phyloP scores from a whole-genome alignment of 2,113 vertebrate species.

The Pontoporia blainvillei region DNA sequence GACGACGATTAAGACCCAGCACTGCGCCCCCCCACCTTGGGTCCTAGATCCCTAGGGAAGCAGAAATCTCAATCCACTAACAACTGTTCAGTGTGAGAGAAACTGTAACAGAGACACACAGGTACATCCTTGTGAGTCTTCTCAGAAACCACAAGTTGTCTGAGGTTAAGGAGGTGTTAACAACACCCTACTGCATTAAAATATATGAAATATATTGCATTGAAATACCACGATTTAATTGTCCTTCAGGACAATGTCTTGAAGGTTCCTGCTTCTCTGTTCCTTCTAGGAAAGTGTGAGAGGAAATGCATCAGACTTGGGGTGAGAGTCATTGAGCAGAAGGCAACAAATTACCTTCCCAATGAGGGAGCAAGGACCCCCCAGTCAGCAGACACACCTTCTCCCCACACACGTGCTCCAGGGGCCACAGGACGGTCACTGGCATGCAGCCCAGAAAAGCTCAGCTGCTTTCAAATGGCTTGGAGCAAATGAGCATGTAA shows the following conservation, averaged over 20 bases:
- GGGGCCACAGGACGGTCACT: background rate
- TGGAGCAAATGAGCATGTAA: background rate
- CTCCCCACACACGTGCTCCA: background rate
- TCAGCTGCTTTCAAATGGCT: background rate
- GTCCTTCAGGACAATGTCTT: background rate
- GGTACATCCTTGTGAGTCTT: fast-evolving
- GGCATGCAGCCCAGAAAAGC: background rate
- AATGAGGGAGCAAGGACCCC: background rate
- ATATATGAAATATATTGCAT: fast-evolving
- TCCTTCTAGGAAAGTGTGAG: background rate
- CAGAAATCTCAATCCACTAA: fast-evolving
- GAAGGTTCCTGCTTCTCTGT: background rate
- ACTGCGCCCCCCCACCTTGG: fast-evolving
- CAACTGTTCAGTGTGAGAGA: fast-evolving
- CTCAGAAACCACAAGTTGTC: background rate
- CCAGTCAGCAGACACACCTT: fast-evolving
- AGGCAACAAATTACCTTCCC: background rate
- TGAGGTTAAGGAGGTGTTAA: background rate
- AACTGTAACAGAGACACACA: fast-evolving
- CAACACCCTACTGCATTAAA: background rate
- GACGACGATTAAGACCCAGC: fast-evolving
- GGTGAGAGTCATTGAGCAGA: background rate
- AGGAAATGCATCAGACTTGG: background rate
- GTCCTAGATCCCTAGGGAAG: background rate
- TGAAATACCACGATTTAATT: background rate